These are phyloP conservation scores for Colostygia pectinataria DNA, from an alignment of 2,888 invertebrate species.

Conservation along the genomic window DNA sequence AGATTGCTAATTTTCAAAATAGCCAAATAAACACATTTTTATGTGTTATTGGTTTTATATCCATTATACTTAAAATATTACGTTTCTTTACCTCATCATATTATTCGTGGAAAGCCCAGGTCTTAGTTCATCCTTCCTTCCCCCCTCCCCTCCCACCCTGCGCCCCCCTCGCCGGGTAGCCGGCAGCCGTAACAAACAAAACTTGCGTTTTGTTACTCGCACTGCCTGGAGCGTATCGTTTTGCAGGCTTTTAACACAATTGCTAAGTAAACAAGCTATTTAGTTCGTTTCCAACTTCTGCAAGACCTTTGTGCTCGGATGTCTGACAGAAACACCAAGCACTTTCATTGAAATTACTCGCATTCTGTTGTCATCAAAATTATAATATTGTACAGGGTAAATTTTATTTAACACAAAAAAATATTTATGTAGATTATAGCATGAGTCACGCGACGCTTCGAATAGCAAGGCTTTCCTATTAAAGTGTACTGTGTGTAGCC, in stretches of 20 bases:
- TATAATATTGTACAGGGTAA: too few species aligned
- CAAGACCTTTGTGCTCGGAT: conserved; percentile 5
- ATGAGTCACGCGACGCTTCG: not conserved
- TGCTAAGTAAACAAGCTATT: conserved; percentile 20
- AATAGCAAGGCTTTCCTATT: not conserved
- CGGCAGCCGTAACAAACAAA: conserved; percentile 13
- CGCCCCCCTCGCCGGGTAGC: not conserved
- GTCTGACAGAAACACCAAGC: too few species aligned
- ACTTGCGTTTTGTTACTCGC: conserved; percentile 12
- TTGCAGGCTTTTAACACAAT: conserved; percentile 22
- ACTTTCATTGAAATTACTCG: too few species aligned
- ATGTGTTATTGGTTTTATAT: too few species aligned
- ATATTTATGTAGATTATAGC: not conserved
- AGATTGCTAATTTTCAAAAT: too few species aligned
- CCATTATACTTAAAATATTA: too few species aligned
- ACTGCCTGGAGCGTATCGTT: conserved; percentile 15
- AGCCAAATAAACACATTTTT: too few species aligned
- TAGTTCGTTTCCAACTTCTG: conserved; percentile 10
- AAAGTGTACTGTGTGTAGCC: not conserved
- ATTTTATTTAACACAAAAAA: too few species aligned
- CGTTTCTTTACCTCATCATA: too few species aligned
- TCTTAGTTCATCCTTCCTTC: not conserved
- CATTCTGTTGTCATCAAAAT: too few species aligned
- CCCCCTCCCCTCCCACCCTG: not conserved
- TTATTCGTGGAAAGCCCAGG: too few species aligned